A percentile compares a stretch with the other conserved stretches of the same genome.
Conservation (phyloP, 2,797 vertebrate genomes). For the Helicolenus hilgendorfi region DNA sequence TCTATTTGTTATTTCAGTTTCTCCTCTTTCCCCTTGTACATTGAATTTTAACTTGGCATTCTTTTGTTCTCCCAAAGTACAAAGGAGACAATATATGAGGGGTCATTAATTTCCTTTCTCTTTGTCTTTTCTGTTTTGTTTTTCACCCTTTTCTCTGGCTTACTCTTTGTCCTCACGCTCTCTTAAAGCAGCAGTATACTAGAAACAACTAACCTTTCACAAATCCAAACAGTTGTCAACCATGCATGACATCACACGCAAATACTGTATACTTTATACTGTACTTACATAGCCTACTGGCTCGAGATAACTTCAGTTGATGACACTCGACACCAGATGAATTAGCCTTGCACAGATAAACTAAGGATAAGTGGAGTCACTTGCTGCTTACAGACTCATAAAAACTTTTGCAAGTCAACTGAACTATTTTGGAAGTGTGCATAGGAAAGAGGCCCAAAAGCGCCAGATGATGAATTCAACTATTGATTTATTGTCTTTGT, state of each 20-base stretch:
- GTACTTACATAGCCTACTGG: background rate
- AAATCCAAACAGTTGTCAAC: background rate
- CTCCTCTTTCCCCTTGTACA: slow-evolving; percentile 75
- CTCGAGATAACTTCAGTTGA: background rate
- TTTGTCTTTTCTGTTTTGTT: slow-evolving; percentile 73
- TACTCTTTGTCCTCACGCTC: background rate
- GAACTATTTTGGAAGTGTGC: background rate
- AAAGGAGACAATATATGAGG: slow-evolving; percentile 91
- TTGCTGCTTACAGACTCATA: background rate
- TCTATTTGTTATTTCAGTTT: slow-evolving; percentile 82
- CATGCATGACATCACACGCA: background rate
- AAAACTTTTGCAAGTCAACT: background rate
- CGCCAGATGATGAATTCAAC: background rate
- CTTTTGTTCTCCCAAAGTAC: slow-evolving; percentile 84
- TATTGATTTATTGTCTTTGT: background rate
- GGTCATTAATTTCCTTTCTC: slow-evolving; percentile 91
- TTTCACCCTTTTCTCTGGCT: slow-evolving; percentile 11
- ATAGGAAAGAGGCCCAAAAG: background rate
- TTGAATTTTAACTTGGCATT: slow-evolving; percentile 82
- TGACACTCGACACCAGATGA: background rate
- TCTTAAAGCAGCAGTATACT: slow-evolving; percentile 13
- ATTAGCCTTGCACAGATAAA: background rate
- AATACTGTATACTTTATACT: background rate
- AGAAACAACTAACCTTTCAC: background rate
- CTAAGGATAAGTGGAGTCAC: background rate